Evolutionary conservation across 1,140 invertebrate genomes (phyloP).

Genomic region (Trypoxylus dichotomus): DNA sequence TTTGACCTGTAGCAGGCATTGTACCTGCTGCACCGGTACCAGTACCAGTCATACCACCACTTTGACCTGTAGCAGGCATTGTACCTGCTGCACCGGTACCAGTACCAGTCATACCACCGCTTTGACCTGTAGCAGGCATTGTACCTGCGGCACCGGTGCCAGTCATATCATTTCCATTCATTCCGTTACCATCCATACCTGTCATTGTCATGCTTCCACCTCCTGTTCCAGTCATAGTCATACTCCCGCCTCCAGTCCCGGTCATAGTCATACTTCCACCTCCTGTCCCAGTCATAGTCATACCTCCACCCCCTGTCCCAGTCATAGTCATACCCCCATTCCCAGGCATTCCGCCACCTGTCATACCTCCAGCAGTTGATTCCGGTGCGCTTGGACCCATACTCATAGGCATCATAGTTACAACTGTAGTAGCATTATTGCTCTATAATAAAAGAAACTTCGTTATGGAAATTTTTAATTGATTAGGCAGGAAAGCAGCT

Average conservation of each 20-base stretch:
- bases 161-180: conserved; percentile 23
- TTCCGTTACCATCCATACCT: conserved; percentile 4
- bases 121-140: conserved; percentile 18
- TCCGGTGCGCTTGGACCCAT: conserved; percentile 35
- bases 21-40: not conserved
- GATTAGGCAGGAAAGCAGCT: too few relatives aligned
- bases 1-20: not conserved
- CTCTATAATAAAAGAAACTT: not conserved
- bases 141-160: not conserved
- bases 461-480: too few relatives aligned
- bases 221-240: conserved; percentile 22
- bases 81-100: not conserved
- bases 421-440: conserved; percentile 37
- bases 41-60: not conserved
- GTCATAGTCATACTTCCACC: conserved; percentile 21
- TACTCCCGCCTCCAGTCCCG: not conserved
- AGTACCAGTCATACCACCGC: not conserved
- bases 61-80: not conserved
- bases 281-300: conserved; percentile 26
- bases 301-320: not conserved
- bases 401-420: conserved; percentile 42
- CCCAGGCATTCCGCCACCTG: not conserved
- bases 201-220: conserved; percentile 15
- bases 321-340: conserved; percentile 8
- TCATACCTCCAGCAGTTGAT: conserved; percentile 26